phyloP scores from a whole-genome alignment of 1,140 invertebrate genomes.

The Hyles euphorbiae region DNA sequence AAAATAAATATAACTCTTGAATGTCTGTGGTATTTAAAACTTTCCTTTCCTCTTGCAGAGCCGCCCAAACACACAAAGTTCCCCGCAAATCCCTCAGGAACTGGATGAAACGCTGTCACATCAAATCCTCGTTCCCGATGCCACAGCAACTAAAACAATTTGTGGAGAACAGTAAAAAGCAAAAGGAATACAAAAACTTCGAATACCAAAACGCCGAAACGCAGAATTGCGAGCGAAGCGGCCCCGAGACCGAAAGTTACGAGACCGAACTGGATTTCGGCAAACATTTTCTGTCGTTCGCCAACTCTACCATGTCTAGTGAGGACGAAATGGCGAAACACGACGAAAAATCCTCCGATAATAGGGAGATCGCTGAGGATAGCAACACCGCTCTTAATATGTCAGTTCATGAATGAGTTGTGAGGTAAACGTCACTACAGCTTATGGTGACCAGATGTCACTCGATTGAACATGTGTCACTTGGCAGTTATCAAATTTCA shows the following conservation, averaged over 20 bases:
- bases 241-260: constrained; percentile 26
- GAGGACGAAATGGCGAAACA: constrained; percentile 44
- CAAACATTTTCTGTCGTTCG: constrained; percentile 49
- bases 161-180: constrained; percentile 72
- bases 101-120: constrained; percentile 76
- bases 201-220: constrained; percentile 18
- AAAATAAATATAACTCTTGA: no score
- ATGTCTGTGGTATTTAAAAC: not conserved
- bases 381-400: constrained; percentile 45
- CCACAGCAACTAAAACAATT: constrained; percentile 73
- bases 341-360: constrained; percentile 20
- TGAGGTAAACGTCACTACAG: not conserved
- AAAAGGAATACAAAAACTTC: constrained; percentile 50
- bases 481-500: no score
- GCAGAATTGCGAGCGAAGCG: constrained; percentile 29
- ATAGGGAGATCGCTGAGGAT: constrained; percentile 20
- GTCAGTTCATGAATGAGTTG: constrained; percentile 49
- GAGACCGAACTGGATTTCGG: constrained; percentile 48
- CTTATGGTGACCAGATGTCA: no score
- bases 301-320: constrained; percentile 39
- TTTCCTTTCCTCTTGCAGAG: constrained; percentile 45
- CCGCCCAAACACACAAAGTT: constrained; percentile 74
- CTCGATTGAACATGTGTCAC: no score
- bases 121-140: constrained; percentile 74
- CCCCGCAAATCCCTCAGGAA: constrained; percentile 73